Conservation (phyloP, 2,888 invertebrate species). For the Aproaerema taeniolella region DNA sequence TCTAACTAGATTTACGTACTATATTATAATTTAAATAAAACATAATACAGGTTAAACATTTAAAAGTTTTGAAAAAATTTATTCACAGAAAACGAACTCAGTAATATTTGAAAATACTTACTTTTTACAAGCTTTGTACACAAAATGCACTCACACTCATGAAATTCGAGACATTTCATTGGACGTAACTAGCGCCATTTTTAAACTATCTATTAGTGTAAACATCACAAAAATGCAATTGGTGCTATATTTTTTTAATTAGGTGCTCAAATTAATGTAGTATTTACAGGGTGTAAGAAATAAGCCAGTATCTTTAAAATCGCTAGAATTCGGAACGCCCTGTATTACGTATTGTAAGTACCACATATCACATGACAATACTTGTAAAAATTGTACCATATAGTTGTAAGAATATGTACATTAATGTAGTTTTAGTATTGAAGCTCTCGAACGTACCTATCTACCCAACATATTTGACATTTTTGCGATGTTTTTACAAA, state of each 20-base stretch:
- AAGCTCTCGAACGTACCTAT: slow-evolving; percentile 51
- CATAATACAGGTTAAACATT: too few species aligned
- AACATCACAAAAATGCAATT: not conserved
- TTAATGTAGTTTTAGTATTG: slow-evolving; percentile 38
- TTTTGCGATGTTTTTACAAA: too few species aligned
- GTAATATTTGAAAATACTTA: not conserved
- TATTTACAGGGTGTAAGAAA: not conserved
- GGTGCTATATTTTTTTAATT: slow-evolving; percentile 7
- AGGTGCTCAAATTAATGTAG: not conserved
- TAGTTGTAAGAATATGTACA: slow-evolving; percentile 56
- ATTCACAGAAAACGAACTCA: too few species aligned
- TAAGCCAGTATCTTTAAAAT: not conserved
- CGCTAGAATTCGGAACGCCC: not conserved
- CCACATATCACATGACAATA: slow-evolving; percentile 65
- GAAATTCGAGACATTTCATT: too few species aligned
- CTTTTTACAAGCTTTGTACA: not conserved
- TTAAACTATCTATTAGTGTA: too few species aligned
- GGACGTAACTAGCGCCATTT: too few species aligned
- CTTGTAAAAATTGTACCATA: slow-evolving; percentile 73
- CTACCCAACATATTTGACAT: too few species aligned
- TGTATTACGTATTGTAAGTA: not conserved
- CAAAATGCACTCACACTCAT: too few species aligned
- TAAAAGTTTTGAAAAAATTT: too few species aligned
- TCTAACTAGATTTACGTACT: too few species aligned
- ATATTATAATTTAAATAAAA: too few species aligned